Evolutionary conservation across 2,113 vertebrate species (phyloP), one percentile per base, ranked within the genome.

Genomic region (Cinclus cinclus): DNA sequence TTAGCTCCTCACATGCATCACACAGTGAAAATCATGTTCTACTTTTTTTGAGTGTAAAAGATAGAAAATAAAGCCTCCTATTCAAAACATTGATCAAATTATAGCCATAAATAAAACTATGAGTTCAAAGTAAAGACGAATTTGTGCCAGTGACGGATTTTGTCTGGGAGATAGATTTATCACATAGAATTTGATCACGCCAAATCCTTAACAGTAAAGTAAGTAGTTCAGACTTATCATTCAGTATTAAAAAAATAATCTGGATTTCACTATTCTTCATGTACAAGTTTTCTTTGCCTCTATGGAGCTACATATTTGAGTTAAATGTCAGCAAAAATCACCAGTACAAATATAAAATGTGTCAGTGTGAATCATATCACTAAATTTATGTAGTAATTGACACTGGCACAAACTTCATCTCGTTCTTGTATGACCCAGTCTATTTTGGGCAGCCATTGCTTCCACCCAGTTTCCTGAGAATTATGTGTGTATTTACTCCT

Each of bases 341-440:
- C 84, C 78, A 92, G 81, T 76, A 94, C 62, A 92, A 91, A 94
- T 85, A 97, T 82, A 79, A 95, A 94, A 94, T 95, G 46, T 91
- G 93, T 92, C 93, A 89, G 41, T 58, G 84, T 94, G 94, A 95
- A 92, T 95, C 87, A 95, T 80, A 69, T 79, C 50, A 89, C 89
- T 91, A 95, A 95, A 92, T 94, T 94, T 95, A 89, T 87, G 67
- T 87, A 73, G 91, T 77, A 94, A 95, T 92, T 92, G 93, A 92
- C 92, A 94, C 56, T 81, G 79, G 76, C 76, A 74, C 64, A 93
- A 96, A 73, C 64, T 93, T 94, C 76, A 58, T 95, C 83, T 94
- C 1, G 0, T 88, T 92, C 71, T 59, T 69, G 39, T 67, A 70
- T 89, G 94, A 90, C 83, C 92, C 83, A 83, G 39, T 69, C 88